Conservation (phyloP, 2,113 vertebrate genomes). For the Myiozetetes cayanensis region DNA sequence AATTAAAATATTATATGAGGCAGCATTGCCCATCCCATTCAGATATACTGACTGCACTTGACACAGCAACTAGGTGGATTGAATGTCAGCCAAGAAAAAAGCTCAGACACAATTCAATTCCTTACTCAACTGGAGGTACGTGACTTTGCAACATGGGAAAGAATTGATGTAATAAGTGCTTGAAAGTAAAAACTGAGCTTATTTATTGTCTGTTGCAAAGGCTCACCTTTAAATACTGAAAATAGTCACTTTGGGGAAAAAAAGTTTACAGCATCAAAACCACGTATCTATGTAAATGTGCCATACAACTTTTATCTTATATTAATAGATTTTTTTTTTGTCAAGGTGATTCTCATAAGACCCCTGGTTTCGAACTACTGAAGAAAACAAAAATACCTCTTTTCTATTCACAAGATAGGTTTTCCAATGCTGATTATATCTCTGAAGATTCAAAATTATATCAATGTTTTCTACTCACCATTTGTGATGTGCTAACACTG, state of each 20-base stretch:
- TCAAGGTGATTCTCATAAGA: neutral
- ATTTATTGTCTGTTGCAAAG: neutral
- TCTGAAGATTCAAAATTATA: neutral
- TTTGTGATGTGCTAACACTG: neutral
- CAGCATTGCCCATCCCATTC: neutral
- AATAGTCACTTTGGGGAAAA: neutral
- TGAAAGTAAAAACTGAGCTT: neutral
- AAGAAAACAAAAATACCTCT: neutral
- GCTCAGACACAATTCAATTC: slow-evolving; percentile 21
- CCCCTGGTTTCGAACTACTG: neutral
- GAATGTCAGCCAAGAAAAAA: slow-evolving; percentile 47
- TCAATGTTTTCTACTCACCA: neutral
- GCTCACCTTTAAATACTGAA: neutral
- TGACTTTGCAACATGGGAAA: slow-evolving; percentile 36
- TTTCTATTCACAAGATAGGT: neutral
- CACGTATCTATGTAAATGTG: neutral
- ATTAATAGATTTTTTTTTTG: neutral
- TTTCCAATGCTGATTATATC: neutral
- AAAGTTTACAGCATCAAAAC: neutral
- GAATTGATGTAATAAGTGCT: neutral
- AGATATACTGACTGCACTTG: neutral
- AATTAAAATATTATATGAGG: neutral
- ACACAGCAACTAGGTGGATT: slow-evolving; percentile 14
- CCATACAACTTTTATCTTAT: neutral
- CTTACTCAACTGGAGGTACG: neutral